A percentile compares a stretch with the other conserved stretches of the same genome.
These are phyloP conservation scores for Nixonia krombeini DNA, from an alignment of 1,140 invertebrate species.

Conservation along the genomic window DNA sequence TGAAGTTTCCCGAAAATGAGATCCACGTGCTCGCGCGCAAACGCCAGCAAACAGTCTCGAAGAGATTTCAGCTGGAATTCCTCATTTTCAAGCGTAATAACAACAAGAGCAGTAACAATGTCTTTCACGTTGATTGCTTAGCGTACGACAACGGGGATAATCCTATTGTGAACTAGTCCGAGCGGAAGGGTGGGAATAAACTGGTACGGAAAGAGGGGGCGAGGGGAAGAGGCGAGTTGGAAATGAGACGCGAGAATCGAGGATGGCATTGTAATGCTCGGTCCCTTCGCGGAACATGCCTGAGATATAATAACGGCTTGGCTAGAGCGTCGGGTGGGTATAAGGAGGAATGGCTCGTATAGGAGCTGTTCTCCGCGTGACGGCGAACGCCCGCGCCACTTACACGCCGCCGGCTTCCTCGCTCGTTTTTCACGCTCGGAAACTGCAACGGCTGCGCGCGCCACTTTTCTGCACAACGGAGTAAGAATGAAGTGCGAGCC, in stretches of 20 bases:
- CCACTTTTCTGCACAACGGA: slow-evolving; percentile 9
- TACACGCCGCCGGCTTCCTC: background rate
- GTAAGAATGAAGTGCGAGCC: slow-evolving; percentile 15
- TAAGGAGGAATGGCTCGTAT: background rate
- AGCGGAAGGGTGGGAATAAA: too few relatives aligned
- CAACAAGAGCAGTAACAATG: background rate
- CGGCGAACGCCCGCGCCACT: background rate
- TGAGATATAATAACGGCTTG: slow-evolving; percentile 25
- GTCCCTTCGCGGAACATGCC: slow-evolving; percentile 29
- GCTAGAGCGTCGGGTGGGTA: slow-evolving; percentile 15
- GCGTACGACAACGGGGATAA: background rate
- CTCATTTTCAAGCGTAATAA: too few relatives aligned
- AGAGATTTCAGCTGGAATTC: background rate
- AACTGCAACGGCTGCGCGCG: slow-evolving; percentile 15
- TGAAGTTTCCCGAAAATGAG: too few relatives aligned
- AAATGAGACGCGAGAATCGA: slow-evolving; percentile 23
- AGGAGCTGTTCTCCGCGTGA: too few relatives aligned
- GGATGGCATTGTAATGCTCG: slow-evolving; percentile 32
- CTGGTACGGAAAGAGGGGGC: too few relatives aligned
- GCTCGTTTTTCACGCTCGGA: slow-evolving; percentile 34
- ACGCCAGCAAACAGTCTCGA: background rate
- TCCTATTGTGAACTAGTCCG: too few relatives aligned
- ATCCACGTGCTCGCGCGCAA: background rate
- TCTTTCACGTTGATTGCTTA: background rate
- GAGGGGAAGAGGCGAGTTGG: slow-evolving; percentile 19